These are phyloP conservation scores for Podargus strigoides DNA, from an alignment of 2,797 vertebrate species.

Conservation along the genomic window DNA sequence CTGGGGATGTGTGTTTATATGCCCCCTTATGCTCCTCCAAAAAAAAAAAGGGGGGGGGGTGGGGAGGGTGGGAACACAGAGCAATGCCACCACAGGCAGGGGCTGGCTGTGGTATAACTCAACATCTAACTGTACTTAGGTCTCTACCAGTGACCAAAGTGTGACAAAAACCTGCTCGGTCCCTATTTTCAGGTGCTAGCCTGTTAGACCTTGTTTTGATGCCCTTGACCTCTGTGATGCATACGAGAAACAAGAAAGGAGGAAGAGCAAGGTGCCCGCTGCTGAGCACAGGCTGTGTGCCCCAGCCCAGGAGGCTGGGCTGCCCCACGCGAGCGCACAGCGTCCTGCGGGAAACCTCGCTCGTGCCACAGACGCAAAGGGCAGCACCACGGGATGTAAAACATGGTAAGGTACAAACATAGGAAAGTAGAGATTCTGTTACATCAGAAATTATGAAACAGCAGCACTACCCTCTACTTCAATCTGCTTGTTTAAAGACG, in stretches of 20 bases:
- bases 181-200: background rate
- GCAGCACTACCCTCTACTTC: background rate
- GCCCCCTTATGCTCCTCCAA: background rate
- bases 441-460: background rate
- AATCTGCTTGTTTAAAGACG: background rate
- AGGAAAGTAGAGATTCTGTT: background rate
- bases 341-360: background rate
- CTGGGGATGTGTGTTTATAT: background rate
- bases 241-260: background rate
- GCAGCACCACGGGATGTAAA: background rate
- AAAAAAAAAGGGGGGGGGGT: too few species aligned
- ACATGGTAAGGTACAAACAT: rapidly evolving
- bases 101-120: background rate
- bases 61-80: background rate
- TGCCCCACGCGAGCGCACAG: background rate
- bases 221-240: background rate
- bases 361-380: background rate
- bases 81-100: background rate
- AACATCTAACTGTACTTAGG: background rate
- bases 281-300: background rate
- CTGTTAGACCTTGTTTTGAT: background rate
- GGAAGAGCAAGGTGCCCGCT: background rate
- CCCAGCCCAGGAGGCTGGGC: background rate
- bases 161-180: background rate
- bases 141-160: background rate